These are phyloP conservation scores for Temnothorax longispinosus DNA, from an alignment of 1,140 invertebrate genomes.

Conservation along the genomic window DNA sequence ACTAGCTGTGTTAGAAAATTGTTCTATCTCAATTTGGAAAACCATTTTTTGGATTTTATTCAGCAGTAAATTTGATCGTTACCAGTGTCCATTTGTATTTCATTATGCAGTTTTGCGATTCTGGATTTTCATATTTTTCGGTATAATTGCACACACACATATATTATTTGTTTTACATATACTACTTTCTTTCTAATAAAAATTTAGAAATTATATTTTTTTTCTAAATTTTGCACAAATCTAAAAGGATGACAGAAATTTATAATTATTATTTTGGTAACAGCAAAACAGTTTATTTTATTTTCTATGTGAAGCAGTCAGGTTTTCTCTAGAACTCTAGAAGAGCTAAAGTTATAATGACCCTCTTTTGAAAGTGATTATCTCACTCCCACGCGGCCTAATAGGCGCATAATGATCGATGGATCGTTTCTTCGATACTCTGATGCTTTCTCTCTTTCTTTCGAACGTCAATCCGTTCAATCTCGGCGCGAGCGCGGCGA, in stretches of 20 bases:
- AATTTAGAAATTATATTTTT: not conserved
- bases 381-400: constrained; percentile 50
- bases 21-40: not conserved
- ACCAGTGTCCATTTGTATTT: not conserved
- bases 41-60: not conserved
- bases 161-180: not conserved
- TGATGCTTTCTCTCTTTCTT: not conserved
- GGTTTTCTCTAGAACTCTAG: not conserved
- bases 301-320: not conserved
- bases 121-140: not conserved
- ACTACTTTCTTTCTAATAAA: not conserved
- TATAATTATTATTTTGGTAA: not conserved
- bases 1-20: constrained; percentile 7
- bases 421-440: constrained; percentile 2
- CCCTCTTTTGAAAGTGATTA: constrained; percentile 46
- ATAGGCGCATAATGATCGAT: constrained; percentile 58
- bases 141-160: not conserved
- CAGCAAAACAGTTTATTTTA: not conserved
- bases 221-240: not conserved
- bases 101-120: not conserved
- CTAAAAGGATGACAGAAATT: not conserved
- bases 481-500: constrained; percentile 30
- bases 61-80: constrained; percentile 5
- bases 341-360: constrained; percentile 2
- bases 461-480: constrained; percentile 51